Base-by-base conservation (phyloP, 2,888 invertebrate species). In the Lasioglossum pauxillum region DNA sequence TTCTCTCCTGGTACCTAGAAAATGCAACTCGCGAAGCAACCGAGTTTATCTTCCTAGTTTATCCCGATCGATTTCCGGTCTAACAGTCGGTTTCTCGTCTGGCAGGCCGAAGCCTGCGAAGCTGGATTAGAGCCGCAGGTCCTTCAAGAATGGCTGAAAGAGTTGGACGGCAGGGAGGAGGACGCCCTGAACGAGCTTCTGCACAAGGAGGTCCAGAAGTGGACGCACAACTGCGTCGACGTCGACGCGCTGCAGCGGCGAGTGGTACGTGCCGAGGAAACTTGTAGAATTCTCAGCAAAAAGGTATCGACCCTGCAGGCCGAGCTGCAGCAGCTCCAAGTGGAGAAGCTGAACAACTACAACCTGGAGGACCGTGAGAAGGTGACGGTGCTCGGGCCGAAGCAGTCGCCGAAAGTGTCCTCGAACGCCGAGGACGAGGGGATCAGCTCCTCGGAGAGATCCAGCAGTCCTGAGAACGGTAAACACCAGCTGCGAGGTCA, bases 371-470 rank as follows among this genome's bases (percentile, higher is more conserved):
- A 83, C 14, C 90, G 92, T 5, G 87, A 89, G 57, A 90, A 93
- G 49, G 97, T 97, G 57, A 76, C 83, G 27, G 69, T 83, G 8
- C 74, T 80, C 16, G 75, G 82, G 5, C 44, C 80, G 16, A 91
- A 91, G 35, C 90, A 91, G 49, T 86, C 85, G 5, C 89, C 88
- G 31, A 94, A 94, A 69, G 89, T 94, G 4, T 97, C 97, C 69
- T 97, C 98, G 10, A 98, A 98, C 89, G 97, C 97, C 64, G 98
- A 98, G 95, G 98, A 98, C 93, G 98, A 98, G 96, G 98, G 98
- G 10, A 98, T 98, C 90, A 98, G 98, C 92, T 98, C 98, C 14
- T 98, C 98, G 0, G 98, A 98, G 94, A 95, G 96, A 23, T 98
- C 98, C 67, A 95, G 97, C 71, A 97, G 97, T 85, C 98, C 98